Evolutionary conservation across 53 echinoderm and acorn worm genomes (phyloP), one percentile per base, ranked within the genome.

Genomic region (Holothuria scabra): DNA sequence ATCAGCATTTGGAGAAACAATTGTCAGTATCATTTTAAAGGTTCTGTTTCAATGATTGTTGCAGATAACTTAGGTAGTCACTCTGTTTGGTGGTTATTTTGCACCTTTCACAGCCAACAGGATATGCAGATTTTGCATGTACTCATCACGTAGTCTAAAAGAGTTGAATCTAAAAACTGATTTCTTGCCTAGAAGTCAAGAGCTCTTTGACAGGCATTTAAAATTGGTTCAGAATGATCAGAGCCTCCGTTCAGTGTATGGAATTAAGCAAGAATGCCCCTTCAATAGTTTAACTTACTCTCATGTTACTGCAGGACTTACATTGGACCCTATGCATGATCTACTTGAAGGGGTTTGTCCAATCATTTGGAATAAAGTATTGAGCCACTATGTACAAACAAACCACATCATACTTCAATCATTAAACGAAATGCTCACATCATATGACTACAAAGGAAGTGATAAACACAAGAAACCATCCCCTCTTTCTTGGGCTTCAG

Each of bases 1-100:
- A 32, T 90, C 18, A 60, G 3, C 26, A 19, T 90, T 11, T 28
- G 31, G 7, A 76, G 11, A 18, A 68, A 90, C 56, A 85, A 81
- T 62, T 26, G 38, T 37, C 67, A 46, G 38, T 58, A 85, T 29
- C 16, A 0, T 10, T 34, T 86, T 25, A 34, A 76, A 80, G 90
- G 90, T 7, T 80, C 81, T 70, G 63, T 90, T 19, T 67, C 81
- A 5, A 80, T 85, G 56, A 60, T 90, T 1, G 49, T 56, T 58
- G 80, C 85, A 9, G 90, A 90, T 28, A 90, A 90, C 65, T 56
- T 90, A 23, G 90, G 71, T 0, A 85, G 86, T 46, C 90, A 90
- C 31, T 18, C 29, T 18, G 80, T n/a, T 90, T 59, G 90, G 85
- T 12, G 90, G 90, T n/a, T 85, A 58, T 71, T 34, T 34, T 30